phyloP scores from a whole-genome alignment of 2,888 invertebrate species.

The Platycheirus rosarum region DNA sequence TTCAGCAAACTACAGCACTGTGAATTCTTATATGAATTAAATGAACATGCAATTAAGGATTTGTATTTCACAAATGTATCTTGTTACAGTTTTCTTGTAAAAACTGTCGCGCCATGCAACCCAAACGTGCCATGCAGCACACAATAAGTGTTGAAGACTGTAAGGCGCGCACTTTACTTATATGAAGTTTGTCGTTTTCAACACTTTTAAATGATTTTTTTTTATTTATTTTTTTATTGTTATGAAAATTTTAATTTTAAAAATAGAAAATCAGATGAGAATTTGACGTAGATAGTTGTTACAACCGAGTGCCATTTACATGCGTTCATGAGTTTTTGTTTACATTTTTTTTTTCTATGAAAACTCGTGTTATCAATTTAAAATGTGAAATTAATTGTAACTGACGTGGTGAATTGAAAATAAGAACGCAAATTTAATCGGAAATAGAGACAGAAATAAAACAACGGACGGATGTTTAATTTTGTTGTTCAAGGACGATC shows the following conservation, averaged over 20 bases:
- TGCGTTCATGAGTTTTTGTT: conserved; percentile 23
- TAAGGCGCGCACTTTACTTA: conserved; percentile 1
- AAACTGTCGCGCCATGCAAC: background rate
- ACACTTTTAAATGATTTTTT: background rate
- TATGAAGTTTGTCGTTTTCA: conserved; percentile 3
- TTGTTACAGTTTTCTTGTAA: conserved; percentile 11
- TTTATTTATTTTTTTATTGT: conserved; percentile 11
- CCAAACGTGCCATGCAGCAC: conserved; percentile 2
- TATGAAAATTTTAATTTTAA: conserved; percentile 29
- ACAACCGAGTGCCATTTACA: conserved; percentile 23
- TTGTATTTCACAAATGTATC: conserved; percentile 20
- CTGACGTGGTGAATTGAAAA: conserved; percentile 14
- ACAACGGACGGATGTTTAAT: background rate
- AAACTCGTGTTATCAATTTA: conserved; percentile 27
- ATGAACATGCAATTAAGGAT: conserved; percentile 6
- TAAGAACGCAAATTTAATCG: background rate
- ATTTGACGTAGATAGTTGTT: conserved; percentile 50
- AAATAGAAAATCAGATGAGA: conserved; percentile 51
- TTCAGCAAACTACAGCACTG: background rate
- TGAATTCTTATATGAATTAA: background rate
- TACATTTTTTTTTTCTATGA: background rate
- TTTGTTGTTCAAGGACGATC: conserved; percentile 35
- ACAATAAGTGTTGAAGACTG: too few relatives aligned
- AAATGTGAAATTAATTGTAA: conserved; percentile 22
- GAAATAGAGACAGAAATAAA: background rate